Evolutionary conservation across 2,888 invertebrate species (phyloP), one percentile per base, ranked within the genome.

Genomic region (Sesamia inferens): DNA sequence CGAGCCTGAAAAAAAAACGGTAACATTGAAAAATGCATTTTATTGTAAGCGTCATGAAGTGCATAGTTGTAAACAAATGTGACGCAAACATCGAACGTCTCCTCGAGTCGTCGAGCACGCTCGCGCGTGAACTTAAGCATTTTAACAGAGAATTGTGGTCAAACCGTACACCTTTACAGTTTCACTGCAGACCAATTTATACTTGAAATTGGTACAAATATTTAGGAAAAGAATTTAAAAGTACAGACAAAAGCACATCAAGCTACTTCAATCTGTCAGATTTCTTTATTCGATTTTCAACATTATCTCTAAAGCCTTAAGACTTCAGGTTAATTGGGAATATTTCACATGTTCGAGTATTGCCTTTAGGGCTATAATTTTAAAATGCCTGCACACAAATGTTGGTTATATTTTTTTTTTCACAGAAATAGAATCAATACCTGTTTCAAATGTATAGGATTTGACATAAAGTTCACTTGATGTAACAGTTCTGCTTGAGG

Each of bases 1-100:
- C 98, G 98, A 58, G 98, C 98, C 91, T 98, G 97, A 88, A 90
- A 71, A 11, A 65, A 51, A 59, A 39, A 39, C 39, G 19, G 44
- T 44, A 47, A 47, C n/a, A n/a, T 61, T 71, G 5, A 54, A 51
- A 61, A 10, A 39, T 22, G 39, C 19, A 11, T 61, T 14, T 47
- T 55, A 31, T 71, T 47, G 2, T 13, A 16, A 55, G 14, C 47
- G 19, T 0, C 0, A 22, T 39, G 39, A 71, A 47, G 39, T 47
- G 19, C 19, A 39, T 55, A 71, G 2, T 55, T 65, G 48, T 31
- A 48, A 65, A 14, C 14, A 19, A 19, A 48, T 24, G 0, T 31
- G 8, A 14, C 24, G 48, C 14, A 19, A 48, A 31, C 48, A 64
- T 48, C 31, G 14, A 48, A 64, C 24, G 48, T 2, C 19, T 24